These are phyloP conservation scores for Iselma pallidipennis DNA, from an alignment of 2,888 invertebrate genomes.

Conservation along the genomic window DNA sequence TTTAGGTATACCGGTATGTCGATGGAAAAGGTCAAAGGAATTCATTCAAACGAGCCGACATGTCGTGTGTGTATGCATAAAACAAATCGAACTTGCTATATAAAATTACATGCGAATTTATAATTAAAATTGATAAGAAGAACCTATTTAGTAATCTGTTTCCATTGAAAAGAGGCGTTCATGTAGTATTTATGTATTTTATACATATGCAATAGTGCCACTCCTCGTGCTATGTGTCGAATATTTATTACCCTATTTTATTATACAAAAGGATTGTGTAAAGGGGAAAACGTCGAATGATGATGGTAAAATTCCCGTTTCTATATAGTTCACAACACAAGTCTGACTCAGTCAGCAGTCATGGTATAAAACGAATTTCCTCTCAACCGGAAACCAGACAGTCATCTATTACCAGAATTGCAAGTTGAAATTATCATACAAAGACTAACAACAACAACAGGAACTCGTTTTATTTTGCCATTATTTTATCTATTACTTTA, in stretches of 20 bases:
- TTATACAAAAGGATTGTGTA: not conserved
- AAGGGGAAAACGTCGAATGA: not conserved
- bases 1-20: not conserved
- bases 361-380: not conserved
- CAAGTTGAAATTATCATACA: slow-evolving; percentile 1
- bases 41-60: not conserved
- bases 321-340: too few species aligned
- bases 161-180: not conserved
- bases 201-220: not conserved
- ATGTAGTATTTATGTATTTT: not conserved
- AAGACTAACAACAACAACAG: not conserved
- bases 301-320: too few species aligned
- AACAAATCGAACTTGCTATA: not conserved
- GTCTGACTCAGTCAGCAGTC: too few species aligned
- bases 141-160: not conserved
- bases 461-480: not conserved
- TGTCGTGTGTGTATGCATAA: not conserved
- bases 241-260: not conserved
- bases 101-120: not conserved
- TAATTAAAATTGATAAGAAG: not conserved
- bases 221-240: not conserved
- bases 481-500: not conserved
- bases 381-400: not conserved
- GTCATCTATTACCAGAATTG: not conserved
- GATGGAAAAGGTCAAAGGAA: not conserved